These are phyloP conservation scores for Leptopilina boulardi DNA, from an alignment of 1,140 invertebrate genomes.

Conservation along the genomic window DNA sequence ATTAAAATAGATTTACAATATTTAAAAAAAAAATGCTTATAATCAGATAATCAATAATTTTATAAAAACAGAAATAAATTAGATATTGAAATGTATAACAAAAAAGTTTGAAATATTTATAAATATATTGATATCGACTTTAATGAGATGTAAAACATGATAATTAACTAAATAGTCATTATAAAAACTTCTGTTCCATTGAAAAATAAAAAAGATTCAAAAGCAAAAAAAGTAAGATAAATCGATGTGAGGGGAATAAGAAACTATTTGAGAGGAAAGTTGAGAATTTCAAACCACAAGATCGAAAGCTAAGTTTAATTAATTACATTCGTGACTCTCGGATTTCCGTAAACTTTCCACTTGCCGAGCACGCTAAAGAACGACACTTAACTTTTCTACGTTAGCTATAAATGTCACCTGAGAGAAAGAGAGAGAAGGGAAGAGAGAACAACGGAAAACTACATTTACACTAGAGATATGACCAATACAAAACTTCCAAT, in stretches of 20 bases:
- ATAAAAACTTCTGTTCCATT: neutral
- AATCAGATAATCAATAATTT: too few species aligned
- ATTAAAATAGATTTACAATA: too few species aligned
- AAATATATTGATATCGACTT: neutral
- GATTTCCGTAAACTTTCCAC: conserved; percentile 4
- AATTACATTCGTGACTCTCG: conserved; percentile 23
- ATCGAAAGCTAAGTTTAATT: conserved; percentile 34
- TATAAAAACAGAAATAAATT: too few species aligned
- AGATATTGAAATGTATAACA: too few species aligned
- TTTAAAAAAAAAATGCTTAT: too few species aligned
- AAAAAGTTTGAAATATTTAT: neutral
- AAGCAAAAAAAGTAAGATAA: neutral
- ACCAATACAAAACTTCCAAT: neutral
- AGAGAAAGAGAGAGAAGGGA: too few species aligned
- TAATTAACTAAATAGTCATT: neutral
- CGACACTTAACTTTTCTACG: conserved; percentile 3
- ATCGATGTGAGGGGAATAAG: conserved; percentile 1
- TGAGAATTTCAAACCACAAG: conserved; percentile 11
- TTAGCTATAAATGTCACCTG: neutral
- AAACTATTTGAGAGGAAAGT: conserved; percentile 33
- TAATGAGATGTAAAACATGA: neutral
- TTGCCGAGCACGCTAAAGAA: neutral
- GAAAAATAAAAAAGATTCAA: neutral
- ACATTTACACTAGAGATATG: neutral
- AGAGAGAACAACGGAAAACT: neutral